Evolutionary conservation across 2,888 invertebrate genomes (phyloP).

Genomic region (Sipha maydis): DNA sequence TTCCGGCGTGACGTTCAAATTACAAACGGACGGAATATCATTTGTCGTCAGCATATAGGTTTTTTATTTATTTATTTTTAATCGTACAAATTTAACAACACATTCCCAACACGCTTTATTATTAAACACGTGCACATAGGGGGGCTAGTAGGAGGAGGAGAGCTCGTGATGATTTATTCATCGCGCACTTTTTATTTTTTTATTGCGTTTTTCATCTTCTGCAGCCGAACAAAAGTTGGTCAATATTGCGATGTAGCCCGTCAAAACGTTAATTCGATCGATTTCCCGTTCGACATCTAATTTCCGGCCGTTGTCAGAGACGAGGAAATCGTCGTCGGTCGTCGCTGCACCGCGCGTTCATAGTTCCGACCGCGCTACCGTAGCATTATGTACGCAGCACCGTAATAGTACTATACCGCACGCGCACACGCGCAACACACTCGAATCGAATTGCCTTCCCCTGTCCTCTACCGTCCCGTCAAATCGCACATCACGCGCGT

Average conservation of each 20-base stretch:
- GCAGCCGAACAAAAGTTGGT: not conserved
- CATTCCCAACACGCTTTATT: not conserved
- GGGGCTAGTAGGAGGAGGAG: too few relatives aligned
- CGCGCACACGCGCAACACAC: too few relatives aligned
- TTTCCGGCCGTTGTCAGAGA: conserved; percentile 13
- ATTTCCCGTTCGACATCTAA: conserved; percentile 39
- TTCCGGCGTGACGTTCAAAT: too few relatives aligned
- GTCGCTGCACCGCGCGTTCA: not conserved
- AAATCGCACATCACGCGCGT: too few relatives aligned
- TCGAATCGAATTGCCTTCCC: too few relatives aligned
- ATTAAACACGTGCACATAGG: not conserved
- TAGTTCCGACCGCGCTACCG: not conserved
- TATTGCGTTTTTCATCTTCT: not conserved
- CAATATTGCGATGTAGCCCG: not conserved
- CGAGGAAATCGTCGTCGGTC: not conserved
- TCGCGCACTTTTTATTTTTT: not conserved
- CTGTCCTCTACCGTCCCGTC: too few relatives aligned
- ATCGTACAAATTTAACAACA: not conserved
- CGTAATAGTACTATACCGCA: too few relatives aligned
- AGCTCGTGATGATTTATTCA: not conserved
- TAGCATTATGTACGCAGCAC: not conserved
- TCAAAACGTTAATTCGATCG: conserved; percentile 13
- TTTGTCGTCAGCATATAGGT: too few relatives aligned
- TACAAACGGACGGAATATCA: too few relatives aligned
- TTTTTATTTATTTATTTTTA: too few relatives aligned